Percentiles rank a stretch among this genome's conserved stretches.
Evolutionary conservation across 2,888 invertebrate genomes (phyloP).

Genomic region (Cerastis rubricosa): DNA sequence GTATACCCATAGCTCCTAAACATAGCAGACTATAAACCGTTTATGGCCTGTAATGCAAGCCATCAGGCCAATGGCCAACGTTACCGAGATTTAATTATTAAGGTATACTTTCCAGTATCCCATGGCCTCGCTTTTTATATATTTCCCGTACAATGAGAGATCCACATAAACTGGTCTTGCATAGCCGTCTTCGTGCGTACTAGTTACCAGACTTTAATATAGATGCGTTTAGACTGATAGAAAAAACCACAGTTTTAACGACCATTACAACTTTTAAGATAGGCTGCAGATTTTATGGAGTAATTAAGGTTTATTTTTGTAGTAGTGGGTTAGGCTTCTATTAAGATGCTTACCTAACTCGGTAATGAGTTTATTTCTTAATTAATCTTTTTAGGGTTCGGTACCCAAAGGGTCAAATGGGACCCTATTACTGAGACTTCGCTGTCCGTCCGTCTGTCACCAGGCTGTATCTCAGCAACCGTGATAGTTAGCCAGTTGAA

Average conservation of each 20-base stretch:
- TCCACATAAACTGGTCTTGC: no score
- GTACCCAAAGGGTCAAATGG: no score
- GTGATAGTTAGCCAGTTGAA: no score
- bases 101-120: no score
- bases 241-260: not conserved
- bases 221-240: not conserved
- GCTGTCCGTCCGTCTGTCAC: no score
- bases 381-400: not conserved
- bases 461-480: no score
- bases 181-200: no score
- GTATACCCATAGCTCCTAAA: not conserved
- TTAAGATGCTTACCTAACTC: not conserved
- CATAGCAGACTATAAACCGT: not conserved
- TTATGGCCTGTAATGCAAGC: not conserved
- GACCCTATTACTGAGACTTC: no score
- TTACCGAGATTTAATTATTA: not conserved
- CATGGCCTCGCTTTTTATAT: no score
- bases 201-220: not conserved
- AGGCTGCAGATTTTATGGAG: not conserved
- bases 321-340: not conserved
- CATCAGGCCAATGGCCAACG: not conserved
- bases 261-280: not conserved
- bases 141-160: no score
- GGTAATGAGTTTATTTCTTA: not conserved
- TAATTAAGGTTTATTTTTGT: not conserved